Conservation (phyloP, 1,140 invertebrate genomes). For the Heliconius nattereri region DNA sequence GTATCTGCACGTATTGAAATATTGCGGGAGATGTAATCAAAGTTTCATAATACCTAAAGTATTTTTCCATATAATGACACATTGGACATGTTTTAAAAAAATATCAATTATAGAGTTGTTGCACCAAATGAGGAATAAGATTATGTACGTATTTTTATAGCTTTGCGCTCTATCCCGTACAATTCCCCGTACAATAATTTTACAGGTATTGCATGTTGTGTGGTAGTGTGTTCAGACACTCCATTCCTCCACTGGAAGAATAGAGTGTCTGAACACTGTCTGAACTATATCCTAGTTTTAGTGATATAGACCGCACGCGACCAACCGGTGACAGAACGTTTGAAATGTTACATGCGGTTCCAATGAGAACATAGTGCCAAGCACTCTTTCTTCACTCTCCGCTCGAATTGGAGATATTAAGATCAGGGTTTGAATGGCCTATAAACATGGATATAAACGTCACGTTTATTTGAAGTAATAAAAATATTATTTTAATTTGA, state of each 20-base stretch:
- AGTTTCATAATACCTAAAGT: too few relatives aligned
- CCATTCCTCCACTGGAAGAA: background rate
- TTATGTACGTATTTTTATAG: background rate
- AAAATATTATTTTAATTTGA: background rate
- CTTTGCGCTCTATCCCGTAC: background rate
- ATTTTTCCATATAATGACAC: too few relatives aligned
- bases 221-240: too few relatives aligned
- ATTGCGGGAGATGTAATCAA: too few relatives aligned
- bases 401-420: too few relatives aligned
- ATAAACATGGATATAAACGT: background rate
- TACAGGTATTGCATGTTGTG: background rate
- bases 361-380: too few relatives aligned
- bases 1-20: too few relatives aligned
- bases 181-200: background rate
- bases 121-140: background rate
- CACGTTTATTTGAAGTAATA: background rate
- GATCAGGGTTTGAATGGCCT: too few relatives aligned
- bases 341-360: background rate
- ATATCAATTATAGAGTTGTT: too few relatives aligned
- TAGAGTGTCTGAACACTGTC: background rate
- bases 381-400: background rate
- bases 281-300: too few relatives aligned
- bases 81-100: too few relatives aligned
- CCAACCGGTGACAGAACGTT: background rate
- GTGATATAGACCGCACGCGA: constrained; percentile 1